Percentiles rank a stretch among this genome's conserved stretches.
Evolutionary conservation across 2,113 vertebrate genomes (phyloP).

Genomic region (Ceuthmochares aereus): DNA sequence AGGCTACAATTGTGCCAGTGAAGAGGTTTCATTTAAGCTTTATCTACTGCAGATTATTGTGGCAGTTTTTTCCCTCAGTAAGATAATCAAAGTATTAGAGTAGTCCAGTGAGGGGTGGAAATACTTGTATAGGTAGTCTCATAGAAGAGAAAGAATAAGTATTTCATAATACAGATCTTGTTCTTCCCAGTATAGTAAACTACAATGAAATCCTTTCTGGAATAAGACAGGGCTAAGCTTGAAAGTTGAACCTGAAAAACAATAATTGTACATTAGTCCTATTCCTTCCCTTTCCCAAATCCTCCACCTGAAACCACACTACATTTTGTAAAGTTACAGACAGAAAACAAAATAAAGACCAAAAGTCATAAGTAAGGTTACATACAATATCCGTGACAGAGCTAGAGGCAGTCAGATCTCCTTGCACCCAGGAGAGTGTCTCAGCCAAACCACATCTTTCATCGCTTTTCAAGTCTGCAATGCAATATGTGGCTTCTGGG

Average conservation of each 20-base stretch:
- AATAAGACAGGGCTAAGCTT: neutral
- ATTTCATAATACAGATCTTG: neutral
- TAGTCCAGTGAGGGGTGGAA: neutral
- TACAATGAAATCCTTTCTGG: neutral
- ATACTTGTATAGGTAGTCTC: neutral
- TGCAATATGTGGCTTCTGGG: neutral
- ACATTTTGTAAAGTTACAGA: neutral
- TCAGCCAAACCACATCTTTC: neutral
- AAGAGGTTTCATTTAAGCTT: neutral
- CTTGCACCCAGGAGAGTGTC: neutral
- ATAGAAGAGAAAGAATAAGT: neutral
- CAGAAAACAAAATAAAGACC: neutral
- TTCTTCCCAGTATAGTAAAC: neutral
- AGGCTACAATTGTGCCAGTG: neutral
- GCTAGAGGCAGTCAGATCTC: neutral
- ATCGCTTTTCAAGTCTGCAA: neutral
- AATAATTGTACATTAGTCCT: neutral
- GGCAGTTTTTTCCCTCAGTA: neutral
- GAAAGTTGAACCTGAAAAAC: neutral
- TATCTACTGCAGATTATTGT: neutral
- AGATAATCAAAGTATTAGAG: neutral
- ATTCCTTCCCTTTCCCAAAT: neutral
- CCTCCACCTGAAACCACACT: neutral
- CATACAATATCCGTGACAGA: neutral
- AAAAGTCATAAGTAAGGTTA: neutral